Evolutionary conservation across 2,113 vertebrate genomes (phyloP).

Genomic region (Oenanthe melanoleuca): DNA sequence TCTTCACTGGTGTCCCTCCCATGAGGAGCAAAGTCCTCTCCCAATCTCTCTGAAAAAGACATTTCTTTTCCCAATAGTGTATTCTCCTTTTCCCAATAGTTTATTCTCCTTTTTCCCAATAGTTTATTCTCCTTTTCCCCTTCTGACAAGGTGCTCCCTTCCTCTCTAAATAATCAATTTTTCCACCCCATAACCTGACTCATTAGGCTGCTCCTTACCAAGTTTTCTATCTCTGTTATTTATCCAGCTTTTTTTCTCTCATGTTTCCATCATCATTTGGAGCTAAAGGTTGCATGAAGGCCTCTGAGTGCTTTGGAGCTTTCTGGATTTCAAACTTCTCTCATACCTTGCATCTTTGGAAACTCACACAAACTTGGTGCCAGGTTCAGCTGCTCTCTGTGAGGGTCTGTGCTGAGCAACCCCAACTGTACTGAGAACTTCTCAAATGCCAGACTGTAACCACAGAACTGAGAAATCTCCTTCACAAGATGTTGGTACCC

Average conservation of each 20-base stretch:
- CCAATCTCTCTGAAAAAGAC: not conserved
- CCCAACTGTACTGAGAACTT: not conserved
- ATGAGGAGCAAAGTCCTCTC: not conserved
- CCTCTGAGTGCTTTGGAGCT: not conserved
- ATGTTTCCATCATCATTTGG: not conserved
- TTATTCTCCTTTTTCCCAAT: not conserved
- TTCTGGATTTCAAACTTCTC: not conserved
- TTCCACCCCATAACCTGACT: not conserved
- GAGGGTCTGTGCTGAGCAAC: not conserved
- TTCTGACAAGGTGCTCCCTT: not conserved
- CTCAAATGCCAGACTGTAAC: not conserved
- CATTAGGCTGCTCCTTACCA: not conserved
- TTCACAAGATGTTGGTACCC: too few relatives aligned
- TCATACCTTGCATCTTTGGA: not conserved
- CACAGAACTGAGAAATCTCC: not conserved
- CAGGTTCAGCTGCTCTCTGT: not conserved
- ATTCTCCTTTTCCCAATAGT: not conserved
- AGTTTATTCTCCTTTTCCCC: not conserved
- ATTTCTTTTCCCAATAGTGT: not conserved
- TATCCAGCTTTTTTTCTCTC: not conserved
- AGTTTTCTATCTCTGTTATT: not conserved
- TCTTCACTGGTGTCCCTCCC: not conserved
- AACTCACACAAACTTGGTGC: not conserved
- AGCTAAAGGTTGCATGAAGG: not conserved
- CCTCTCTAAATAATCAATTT: not conserved